Base-by-base conservation (phyloP, 2,888 invertebrate genomes). In the Cataglyphis albicans region DNA sequence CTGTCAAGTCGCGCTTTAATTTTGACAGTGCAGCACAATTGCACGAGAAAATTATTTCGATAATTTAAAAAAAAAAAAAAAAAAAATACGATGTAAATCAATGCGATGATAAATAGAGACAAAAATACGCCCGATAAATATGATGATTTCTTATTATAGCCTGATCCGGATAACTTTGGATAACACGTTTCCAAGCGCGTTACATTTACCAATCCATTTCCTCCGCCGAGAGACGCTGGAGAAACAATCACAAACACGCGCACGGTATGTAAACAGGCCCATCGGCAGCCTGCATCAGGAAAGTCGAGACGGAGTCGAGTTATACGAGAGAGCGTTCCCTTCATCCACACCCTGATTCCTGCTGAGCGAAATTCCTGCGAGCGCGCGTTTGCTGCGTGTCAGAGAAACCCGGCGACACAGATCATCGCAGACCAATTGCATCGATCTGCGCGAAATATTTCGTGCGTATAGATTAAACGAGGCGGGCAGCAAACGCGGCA, bases 341-440 rank as follows among this genome's bases (percentile, higher is more conserved):
- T 65, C 57, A 57, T 78, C 67, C 41, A 18, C 67, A 64, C 52
- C 70, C 55, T 55, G 35, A 70, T 70, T 70, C 35, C 76, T 15
- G 35, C 67, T 21, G 65, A 35, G 25, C 38, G 64, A 64, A 57
- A 65, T 41, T 21, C 18, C 25, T 25, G 3, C 64, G 35, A 7
- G 76, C 65, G 59, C 32, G 52, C 18, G 48, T 48, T 15, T 61
- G 44, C 48, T 12, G 76, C 76, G 9, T 76, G 41, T 67, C 21
- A 25, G 76, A 29, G 15, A 32, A 25, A 21, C 9, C 76, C 18
- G 35, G 25, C 41, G 21, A 55, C 25, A 18, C n/a, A 78, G 59
- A 78, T 78, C 68, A 35, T 2, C 41, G 21, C 21, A 21, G 21
- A 21, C 35, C 35, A 10, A 18, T 41, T 25, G 59, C 76, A 57